Evolutionary conservation across 2,888 invertebrate genomes (phyloP).

Genomic region (Perdita meconis): DNA sequence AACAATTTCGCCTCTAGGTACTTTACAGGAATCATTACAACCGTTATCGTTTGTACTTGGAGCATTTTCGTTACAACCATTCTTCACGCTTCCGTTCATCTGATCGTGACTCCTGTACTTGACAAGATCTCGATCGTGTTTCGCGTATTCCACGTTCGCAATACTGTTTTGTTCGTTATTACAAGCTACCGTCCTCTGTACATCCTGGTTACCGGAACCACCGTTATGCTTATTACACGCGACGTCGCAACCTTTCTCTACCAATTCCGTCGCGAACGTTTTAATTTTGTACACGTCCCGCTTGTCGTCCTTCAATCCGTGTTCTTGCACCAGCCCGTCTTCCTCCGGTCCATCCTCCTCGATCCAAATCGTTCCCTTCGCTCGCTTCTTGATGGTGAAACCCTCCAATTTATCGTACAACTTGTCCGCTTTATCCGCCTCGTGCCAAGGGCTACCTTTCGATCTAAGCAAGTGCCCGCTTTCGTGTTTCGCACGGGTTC

Average conservation of each 20-base stretch:
- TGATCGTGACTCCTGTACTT: slow-evolving; percentile 37
- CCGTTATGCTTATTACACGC: slow-evolving; percentile 44
- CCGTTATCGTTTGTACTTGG: slow-evolving; percentile 44
- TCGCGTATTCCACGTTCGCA: slow-evolving; percentile 17
- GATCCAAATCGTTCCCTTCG: slow-evolving; percentile 83
- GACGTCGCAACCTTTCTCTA: slow-evolving; percentile 24
- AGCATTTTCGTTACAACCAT: slow-evolving; percentile 33
- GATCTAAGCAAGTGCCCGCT: slow-evolving; percentile 82
- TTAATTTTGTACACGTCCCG: slow-evolving; percentile 55
- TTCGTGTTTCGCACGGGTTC: slow-evolving; percentile 81
- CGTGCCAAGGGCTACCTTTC: slow-evolving; percentile 81
- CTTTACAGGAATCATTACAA: slow-evolving; percentile 33
- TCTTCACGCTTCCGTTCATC: slow-evolving; percentile 41
- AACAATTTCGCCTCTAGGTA: slow-evolving; percentile 22
- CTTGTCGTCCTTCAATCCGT: slow-evolving; percentile 57
- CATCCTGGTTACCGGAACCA: slow-evolving; percentile 28
- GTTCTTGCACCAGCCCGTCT: slow-evolving; percentile 70
- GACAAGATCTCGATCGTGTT: slow-evolving; percentile 25
- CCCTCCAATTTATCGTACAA: slow-evolving; percentile 81
- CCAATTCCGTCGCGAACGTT: slow-evolving; percentile 38
- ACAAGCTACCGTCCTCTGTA: slow-evolving; percentile 35
- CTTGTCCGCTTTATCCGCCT: slow-evolving; percentile 78
- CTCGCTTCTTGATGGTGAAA: slow-evolving; percentile 81
- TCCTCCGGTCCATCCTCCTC: slow-evolving; percentile 78
- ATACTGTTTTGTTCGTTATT: slow-evolving; percentile 38